These are phyloP conservation scores for Mimumesa dahlbomi DNA, from an alignment of 2,888 invertebrate genomes.

Conservation along the genomic window DNA sequence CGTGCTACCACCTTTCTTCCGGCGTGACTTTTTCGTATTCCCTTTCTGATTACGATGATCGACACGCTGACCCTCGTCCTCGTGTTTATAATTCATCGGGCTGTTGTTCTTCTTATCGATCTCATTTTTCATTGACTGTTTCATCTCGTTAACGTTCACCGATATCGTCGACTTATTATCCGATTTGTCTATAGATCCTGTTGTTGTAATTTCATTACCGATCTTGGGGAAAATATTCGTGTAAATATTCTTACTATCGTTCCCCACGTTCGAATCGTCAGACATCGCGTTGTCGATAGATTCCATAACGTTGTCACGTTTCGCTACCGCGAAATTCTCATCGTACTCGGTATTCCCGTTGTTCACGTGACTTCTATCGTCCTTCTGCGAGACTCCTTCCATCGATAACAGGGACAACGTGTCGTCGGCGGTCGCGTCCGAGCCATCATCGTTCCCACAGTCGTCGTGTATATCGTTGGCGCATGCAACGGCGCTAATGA, in stretches of 20 bases:
- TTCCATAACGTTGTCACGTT: no score
- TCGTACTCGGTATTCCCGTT: no score
- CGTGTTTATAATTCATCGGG: neutral
- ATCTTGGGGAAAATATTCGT: no score
- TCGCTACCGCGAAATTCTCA: no score
- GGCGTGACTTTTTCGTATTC: constrained; percentile 36
- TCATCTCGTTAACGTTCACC: neutral
- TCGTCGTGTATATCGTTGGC: neutral
- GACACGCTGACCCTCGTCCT: constrained; percentile 1
- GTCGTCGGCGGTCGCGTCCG: constrained; percentile 2
- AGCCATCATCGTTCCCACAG: neutral
- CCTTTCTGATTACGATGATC: constrained; percentile 14
- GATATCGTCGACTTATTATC: no score
- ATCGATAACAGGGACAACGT: neutral
- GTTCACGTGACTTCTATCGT: neutral
- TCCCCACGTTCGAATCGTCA: no score
- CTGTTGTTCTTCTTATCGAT: neutral
- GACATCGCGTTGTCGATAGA: no score
- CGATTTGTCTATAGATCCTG: no score
- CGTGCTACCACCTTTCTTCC: constrained; percentile 29
- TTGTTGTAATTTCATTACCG: no score
- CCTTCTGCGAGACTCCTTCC: neutral
- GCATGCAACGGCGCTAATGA: neutral
- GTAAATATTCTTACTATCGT: no score
- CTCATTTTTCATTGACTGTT: neutral